Evolutionary conservation across 2,113 vertebrate genomes (phyloP).

Genomic region (Indri indri): DNA sequence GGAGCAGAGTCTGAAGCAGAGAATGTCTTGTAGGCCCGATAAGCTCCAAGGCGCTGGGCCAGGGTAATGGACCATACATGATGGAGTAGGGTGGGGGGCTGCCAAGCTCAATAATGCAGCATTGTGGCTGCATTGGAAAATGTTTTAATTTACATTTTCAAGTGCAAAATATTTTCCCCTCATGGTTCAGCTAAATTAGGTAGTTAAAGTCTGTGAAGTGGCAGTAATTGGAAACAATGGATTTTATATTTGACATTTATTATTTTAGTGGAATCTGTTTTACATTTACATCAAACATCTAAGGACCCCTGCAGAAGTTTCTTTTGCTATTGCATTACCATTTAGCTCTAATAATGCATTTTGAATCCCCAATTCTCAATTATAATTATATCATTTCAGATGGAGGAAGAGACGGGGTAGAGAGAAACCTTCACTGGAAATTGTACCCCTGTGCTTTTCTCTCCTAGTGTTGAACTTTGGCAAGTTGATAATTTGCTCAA

Average conservation of each 20-base stretch:
- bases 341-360: constrained; percentile 66
- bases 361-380: constrained; percentile 41
- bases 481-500: constrained; percentile 36
- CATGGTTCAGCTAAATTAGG: constrained; percentile 40
- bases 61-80: constrained; percentile 72
- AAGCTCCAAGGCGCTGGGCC: constrained; percentile 71
- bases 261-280: constrained; percentile 71
- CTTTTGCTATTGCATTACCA: constrained; percentile 59
- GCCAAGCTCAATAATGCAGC: constrained; percentile 63
- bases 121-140: constrained; percentile 70
- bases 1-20: constrained; percentile 67
- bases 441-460: background rate
- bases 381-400: constrained; percentile 65
- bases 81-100: constrained; percentile 49
- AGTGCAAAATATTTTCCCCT: constrained; percentile 70
- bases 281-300: constrained; percentile 76
- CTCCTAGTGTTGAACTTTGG: constrained; percentile 18
- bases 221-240: constrained; percentile 60
- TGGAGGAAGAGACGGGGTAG: background rate
- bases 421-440: constrained; percentile 39
- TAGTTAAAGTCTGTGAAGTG: constrained; percentile 73
- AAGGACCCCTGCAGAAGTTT: constrained; percentile 76
- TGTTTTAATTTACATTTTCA: constrained; percentile 80
- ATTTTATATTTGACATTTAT: constrained; percentile 76
- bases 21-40: constrained; percentile 66